Conservation (phyloP, 2,113 vertebrate genomes). For the Eulemur macaco region DNA sequence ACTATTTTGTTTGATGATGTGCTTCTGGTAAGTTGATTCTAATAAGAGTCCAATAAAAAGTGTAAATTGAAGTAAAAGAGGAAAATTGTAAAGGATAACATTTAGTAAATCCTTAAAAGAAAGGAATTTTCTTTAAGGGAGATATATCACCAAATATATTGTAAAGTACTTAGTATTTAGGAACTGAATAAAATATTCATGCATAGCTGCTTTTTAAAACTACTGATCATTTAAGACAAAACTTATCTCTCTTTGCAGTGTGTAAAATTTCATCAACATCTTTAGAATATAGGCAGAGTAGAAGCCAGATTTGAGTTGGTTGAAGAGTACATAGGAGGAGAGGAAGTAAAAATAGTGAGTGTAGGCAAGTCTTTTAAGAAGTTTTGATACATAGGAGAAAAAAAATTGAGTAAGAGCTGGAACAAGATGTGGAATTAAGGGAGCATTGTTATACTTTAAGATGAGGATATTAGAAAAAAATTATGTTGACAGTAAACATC, state of each 20-base stretch:
- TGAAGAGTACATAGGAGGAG: background rate
- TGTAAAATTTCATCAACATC: background rate
- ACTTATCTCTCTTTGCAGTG: background rate
- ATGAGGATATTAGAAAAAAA: background rate
- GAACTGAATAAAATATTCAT: conserved; percentile 9
- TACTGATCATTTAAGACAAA: conserved; percentile 37
- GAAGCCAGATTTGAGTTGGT: background rate
- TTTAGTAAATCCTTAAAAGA: conserved; percentile 54
- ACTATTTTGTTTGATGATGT: conserved; percentile 41
- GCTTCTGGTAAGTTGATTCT: conserved; percentile 41
- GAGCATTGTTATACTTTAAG: background rate
- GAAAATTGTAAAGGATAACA: conserved; percentile 50
- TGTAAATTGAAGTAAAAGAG: conserved; percentile 60
- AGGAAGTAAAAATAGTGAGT: background rate
- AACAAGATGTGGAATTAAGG: background rate
- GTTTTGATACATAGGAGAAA: background rate
- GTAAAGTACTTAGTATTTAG: conserved; percentile 40
- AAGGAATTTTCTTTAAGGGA: conserved; percentile 6
- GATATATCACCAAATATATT: conserved; percentile 16
- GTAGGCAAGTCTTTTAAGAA: background rate
- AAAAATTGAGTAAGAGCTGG: background rate
- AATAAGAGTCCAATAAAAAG: conserved; percentile 63
- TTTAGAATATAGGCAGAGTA: background rate
- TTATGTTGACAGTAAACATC: background rate
- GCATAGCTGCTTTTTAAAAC: conserved; percentile 22